Evolutionary conservation across 1,140 invertebrate genomes (phyloP), one percentile per base, ranked within the genome.

Genomic region (Drosophila auraria): DNA sequence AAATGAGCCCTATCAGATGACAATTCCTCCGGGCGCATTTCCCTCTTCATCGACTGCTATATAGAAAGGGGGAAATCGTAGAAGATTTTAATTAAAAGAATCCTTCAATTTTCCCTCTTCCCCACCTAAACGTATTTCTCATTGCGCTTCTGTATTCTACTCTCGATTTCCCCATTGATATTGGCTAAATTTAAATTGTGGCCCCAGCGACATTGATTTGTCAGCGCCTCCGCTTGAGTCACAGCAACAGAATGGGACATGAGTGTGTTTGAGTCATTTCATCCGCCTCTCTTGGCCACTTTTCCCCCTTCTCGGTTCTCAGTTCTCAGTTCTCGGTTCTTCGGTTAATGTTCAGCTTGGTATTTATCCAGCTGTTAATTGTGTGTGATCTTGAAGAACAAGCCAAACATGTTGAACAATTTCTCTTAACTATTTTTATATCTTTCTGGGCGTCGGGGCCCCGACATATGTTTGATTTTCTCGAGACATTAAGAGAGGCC

Each of bases 291-390:
- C 9, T n/a, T 38, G 45, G 44, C 45, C 44, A 54, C 33, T 63
- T 40, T 61, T 50, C 9, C 20, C 40, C 27, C 7, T 57, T 56
- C 73, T 30, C 25, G 33, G 33, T 36, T 36, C 33, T 36, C 9
- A 9, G 33, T 36, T 36, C 51, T 47, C 45, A 47, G 36, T 51
- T 45, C 47, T 33, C 23, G 5, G 36, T 23, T 25, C 25, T 51
- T 40, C 45, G 59, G 61, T 63, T 57, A 63, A 53, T 70, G 66
- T 54, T 54, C 54, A 57, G 20, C 64, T 50, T 38, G 45, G 54
- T 87, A 90, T 87, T 89, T 84, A 89, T 89, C 72, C 84, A 87
- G 84, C 84, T 87, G 86, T 89, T 89, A 90, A 87, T 89, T 87
- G 84, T 89, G 73, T 50, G 64, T 57, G 76, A 79, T 61, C 54